phyloP scores from a whole-genome alignment of 2,113 vertebrate species.

The Cyrtonyx montezumae region DNA sequence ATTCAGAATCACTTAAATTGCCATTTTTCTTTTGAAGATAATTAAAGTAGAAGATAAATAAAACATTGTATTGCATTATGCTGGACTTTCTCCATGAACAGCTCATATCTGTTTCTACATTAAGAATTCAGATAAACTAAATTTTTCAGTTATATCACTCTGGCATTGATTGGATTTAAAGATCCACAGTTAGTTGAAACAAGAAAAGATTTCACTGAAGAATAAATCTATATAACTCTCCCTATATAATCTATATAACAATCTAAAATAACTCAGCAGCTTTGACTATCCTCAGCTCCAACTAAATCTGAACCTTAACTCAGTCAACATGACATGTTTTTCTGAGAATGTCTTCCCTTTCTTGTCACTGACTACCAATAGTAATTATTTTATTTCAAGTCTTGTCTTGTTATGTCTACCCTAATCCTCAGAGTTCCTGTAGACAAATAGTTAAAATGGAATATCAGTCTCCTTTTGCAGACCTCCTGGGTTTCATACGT shows the following conservation, averaged over 20 bases:
- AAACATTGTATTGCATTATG: not conserved
- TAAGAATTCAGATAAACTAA: slow-evolving; percentile 6
- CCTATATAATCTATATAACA: no score
- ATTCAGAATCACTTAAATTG: not conserved
- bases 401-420: not conserved
- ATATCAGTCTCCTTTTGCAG: not conserved
- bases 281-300: not conserved
- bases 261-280: not conserved
- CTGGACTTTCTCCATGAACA: not conserved
- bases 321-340: not conserved
- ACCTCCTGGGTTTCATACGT: not conserved
- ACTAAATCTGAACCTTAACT: not conserved
- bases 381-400: not conserved
- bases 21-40: not conserved
- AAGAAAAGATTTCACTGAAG: not conserved
- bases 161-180: not conserved
- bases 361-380: not conserved
- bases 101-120: not conserved
- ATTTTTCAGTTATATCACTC: not conserved
- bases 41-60: not conserved
- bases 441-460: not conserved
- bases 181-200: not conserved
- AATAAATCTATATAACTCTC: not conserved
- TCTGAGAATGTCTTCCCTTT: not conserved
- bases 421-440: not conserved